Conservation (phyloP, 2,888 invertebrate genomes). For the Drosophila greeni region DNA sequence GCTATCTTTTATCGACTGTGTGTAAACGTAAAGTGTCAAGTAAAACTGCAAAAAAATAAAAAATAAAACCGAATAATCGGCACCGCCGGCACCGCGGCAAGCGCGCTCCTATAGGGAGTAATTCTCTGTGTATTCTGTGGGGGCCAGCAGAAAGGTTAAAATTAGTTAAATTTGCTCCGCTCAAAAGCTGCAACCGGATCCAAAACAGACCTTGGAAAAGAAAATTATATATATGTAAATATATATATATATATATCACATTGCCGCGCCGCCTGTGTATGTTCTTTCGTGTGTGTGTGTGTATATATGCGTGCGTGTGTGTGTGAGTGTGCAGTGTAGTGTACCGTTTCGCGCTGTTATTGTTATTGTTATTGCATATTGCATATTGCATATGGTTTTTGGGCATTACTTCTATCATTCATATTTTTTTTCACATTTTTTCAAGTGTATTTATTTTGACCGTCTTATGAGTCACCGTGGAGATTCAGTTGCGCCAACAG, state of each 20-base stretch:
- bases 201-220: slow-evolving; percentile 40
- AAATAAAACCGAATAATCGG: background rate
- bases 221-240: slow-evolving; percentile 23
- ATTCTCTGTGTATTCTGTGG: slow-evolving; percentile 14
- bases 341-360: slow-evolving; percentile 26
- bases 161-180: slow-evolving; percentile 56
- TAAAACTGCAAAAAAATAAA: slow-evolving; percentile 1
- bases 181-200: slow-evolving; percentile 30
- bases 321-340: slow-evolving; percentile 11
- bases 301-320: slow-evolving; percentile 8
- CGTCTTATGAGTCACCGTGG: slow-evolving; percentile 25
- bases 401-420: slow-evolving; percentile 11
- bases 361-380: slow-evolving; percentile 30
- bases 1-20: slow-evolving; percentile 13
- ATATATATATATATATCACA: slow-evolving; percentile 40
- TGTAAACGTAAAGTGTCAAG: slow-evolving; percentile 11
- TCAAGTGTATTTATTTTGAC: slow-evolving; percentile 23
- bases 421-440: slow-evolving; percentile 17
- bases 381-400: slow-evolving; percentile 12
- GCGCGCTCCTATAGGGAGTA: slow-evolving; percentile 10
- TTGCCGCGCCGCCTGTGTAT: slow-evolving; percentile 10
- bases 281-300: slow-evolving; percentile 22
- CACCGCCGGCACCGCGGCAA: slow-evolving; percentile 8
- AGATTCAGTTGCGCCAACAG: slow-evolving; percentile 23
- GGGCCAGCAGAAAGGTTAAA: slow-evolving; percentile 26